phyloP scores from a whole-genome alignment of 2,888 invertebrate genomes.

The Agrochola lychnidis region DNA sequence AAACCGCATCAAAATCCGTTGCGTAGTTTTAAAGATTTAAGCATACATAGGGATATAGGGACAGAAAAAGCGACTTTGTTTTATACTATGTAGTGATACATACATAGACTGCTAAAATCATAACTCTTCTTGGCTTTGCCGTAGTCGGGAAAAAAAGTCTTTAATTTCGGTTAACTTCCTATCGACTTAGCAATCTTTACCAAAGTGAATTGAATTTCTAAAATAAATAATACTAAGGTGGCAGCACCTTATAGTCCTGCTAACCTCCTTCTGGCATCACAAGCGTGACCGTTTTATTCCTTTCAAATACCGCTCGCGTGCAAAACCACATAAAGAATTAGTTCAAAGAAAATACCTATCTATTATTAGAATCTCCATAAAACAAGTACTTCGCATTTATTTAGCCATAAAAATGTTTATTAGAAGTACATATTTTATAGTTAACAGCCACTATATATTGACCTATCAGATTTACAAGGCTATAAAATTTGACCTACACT shows the following conservation, averaged over 20 bases:
- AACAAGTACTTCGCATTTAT: conserved; percentile 36
- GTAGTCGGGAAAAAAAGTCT: too few relatives aligned
- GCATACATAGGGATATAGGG: too few relatives aligned
- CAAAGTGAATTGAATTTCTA: too few relatives aligned
- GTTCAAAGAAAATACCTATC: conserved; percentile 15
- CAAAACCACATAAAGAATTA: conserved; percentile 5
- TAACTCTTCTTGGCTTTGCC: too few relatives aligned
- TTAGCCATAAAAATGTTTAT: conserved; percentile 50
- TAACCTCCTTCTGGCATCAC: background rate
- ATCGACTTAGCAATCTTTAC: too few relatives aligned
- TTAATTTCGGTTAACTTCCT: too few relatives aligned
- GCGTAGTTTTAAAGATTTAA: too few relatives aligned
- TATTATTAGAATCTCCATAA: conserved; percentile 44
- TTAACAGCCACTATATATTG: conserved; percentile 32
- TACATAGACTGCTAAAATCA: too few relatives aligned
- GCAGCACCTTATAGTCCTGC: background rate
- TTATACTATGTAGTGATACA: too few relatives aligned
- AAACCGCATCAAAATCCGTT: too few relatives aligned
- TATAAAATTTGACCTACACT: conserved; percentile 37
- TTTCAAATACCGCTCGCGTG: conserved; percentile 2
- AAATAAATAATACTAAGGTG: too few relatives aligned
- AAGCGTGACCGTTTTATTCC: background rate
- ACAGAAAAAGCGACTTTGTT: too few relatives aligned
- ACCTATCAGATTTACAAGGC: conserved; percentile 43
- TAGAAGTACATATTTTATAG: conserved; percentile 40